phyloP scores from a whole-genome alignment of 35 echinoderm and acorn worm species.

The Heliocidaris erythrogramma region DNA sequence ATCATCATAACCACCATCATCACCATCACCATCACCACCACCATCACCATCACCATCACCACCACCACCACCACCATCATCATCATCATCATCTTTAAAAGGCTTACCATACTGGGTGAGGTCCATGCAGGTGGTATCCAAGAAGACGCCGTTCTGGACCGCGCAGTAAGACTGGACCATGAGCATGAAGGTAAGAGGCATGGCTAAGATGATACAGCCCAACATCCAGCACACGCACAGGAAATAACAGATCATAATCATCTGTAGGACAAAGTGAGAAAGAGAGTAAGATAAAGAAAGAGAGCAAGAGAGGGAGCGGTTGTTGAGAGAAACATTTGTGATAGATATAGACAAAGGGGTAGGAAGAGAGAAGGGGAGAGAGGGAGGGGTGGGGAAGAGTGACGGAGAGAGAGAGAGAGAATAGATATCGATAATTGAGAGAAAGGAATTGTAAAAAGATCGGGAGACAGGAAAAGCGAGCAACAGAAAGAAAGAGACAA shows the following conservation, averaged over 20 bases:
- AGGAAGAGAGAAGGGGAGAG: not conserved
- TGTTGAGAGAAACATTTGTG: too few species aligned
- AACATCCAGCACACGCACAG: conserved; percentile 57
- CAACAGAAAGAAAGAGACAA: not conserved
- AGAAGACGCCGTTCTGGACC: not conserved
- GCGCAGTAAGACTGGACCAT: conserved; percentile 69
- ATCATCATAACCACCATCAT: not conserved
- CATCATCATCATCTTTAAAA: not conserved
- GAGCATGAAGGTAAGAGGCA: conserved; percentile 72
- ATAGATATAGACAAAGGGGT: too few species aligned
- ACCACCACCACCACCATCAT: not conserved
- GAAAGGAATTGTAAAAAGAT: too few species aligned
- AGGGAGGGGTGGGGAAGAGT: not conserved
- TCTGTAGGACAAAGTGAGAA: conserved; percentile 5
- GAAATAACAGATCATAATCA: conserved; percentile 63
- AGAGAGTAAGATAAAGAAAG: not conserved
- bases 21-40: not conserved
- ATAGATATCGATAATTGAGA: too few species aligned
- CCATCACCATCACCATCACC: not conserved
- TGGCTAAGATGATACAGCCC: conserved; percentile 51
- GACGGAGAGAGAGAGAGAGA: not conserved
- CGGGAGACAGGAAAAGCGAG: too few species aligned
- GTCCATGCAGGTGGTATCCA: conserved; percentile 43
- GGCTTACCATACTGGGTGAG: conserved; percentile 67
- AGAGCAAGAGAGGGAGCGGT: not conserved